Percentiles rank a stretch among this genome's conserved stretches.
Evolutionary conservation across 1,140 invertebrate species (phyloP).

Genomic region (Limonius californicus): DNA sequence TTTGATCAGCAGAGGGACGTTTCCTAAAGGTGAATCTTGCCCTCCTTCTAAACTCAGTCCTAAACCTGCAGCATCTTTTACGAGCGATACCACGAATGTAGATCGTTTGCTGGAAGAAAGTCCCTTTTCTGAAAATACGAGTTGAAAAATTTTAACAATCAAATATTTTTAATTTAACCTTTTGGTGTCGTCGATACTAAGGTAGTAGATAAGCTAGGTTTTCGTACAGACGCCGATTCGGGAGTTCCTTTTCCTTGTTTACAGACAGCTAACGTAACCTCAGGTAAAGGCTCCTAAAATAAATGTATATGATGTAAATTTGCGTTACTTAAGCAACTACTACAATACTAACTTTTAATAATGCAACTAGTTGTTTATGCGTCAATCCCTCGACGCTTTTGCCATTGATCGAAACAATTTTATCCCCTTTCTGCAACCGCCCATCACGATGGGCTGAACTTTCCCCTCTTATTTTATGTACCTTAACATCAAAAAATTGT

Average conservation of each 20-base stretch:
- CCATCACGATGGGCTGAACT: slow-evolving; percentile 84
- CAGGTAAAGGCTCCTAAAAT: slow-evolving; percentile 59
- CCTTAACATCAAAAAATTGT: slow-evolving; percentile 50
- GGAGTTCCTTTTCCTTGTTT: neutral
- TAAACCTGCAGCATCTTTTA: slow-evolving; percentile 83
- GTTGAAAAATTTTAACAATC: too few species aligned
- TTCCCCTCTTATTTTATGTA: slow-evolving; percentile 80
- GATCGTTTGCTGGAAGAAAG: neutral
- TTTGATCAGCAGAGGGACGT: slow-evolving; percentile 81
- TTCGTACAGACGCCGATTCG: neutral
- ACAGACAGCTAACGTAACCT: slow-evolving; percentile 62
- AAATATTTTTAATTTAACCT: too few species aligned
- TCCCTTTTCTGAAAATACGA: too few species aligned
- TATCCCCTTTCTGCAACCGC: slow-evolving; percentile 78
- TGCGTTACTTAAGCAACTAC: too few species aligned
- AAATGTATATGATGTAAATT: slow-evolving; percentile 6
- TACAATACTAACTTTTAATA: slow-evolving; percentile 71
- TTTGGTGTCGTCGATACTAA: too few species aligned
- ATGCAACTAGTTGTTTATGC: slow-evolving; percentile 80
- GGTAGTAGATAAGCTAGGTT: too few species aligned
- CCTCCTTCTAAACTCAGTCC: slow-evolving; percentile 92
- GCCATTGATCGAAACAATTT: slow-evolving; percentile 87
- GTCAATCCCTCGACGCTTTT: slow-evolving; percentile 67
- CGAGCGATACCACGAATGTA: slow-evolving; percentile 56
- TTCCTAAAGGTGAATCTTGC: slow-evolving; percentile 81